These are phyloP conservation scores for Halocynthia roretzi DNA, from an alignment of 23 tunicate genomes.

Conservation along the genomic window DNA sequence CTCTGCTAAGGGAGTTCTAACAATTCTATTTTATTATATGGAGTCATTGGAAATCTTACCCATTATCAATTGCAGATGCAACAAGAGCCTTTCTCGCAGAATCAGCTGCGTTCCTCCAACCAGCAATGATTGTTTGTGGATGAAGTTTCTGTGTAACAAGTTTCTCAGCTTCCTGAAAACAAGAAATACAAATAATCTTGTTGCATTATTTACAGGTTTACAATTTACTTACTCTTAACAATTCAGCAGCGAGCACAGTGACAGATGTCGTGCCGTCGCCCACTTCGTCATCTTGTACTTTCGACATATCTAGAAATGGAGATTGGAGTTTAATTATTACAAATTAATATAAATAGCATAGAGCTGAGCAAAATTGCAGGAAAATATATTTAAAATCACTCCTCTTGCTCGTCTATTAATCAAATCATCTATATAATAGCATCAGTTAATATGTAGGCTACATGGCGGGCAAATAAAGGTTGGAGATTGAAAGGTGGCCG, in stretches of 20 bases:
- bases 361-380: too few relatives aligned
- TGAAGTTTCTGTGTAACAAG: slow-evolving; percentile 88
- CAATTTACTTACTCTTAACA: slow-evolving; percentile 45
- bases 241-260: slow-evolving; percentile 97
- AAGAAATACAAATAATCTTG: background rate
- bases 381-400: too few relatives aligned
- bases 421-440: too few relatives aligned
- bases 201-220: background rate
- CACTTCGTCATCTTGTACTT: slow-evolving; percentile 98
- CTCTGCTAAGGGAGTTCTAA: too few relatives aligned
- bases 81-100: slow-evolving; percentile 71
- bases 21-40: too few relatives aligned
- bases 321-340: too few relatives aligned
- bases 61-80: slow-evolving; percentile 83
- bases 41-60: slow-evolving; percentile 19
- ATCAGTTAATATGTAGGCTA: too few relatives aligned
- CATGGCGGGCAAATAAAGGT: too few relatives aligned
- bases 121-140: slow-evolving; percentile 96
- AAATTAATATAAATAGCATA: too few relatives aligned
- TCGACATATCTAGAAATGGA: slow-evolving; percentile 39
- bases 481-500: too few relatives aligned
- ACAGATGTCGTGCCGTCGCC: slow-evolving; percentile 99
- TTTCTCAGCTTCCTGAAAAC: slow-evolving; percentile 90
- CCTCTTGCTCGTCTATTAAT: too few relatives aligned
- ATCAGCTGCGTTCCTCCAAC: slow-evolving; percentile 78